Evolutionary conservation across 2,113 vertebrate genomes (phyloP).

Genomic region (Pelobates fuscus): DNA sequence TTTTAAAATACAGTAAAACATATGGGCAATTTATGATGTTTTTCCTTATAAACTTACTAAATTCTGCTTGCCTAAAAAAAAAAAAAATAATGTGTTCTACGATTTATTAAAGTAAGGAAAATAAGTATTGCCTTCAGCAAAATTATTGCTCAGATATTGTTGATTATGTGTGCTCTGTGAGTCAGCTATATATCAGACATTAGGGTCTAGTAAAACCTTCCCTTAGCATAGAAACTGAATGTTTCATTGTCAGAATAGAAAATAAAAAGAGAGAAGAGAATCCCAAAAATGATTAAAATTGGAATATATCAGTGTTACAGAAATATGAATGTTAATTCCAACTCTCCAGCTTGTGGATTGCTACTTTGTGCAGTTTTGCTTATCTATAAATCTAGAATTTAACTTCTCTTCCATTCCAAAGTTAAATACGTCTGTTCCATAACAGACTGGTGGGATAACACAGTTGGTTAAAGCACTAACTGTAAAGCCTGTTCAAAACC

Average conservation of each 20-base stretch:
- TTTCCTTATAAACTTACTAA: conserved; percentile 21
- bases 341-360: too few relatives aligned
- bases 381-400: too few relatives aligned
- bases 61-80: conserved; percentile 18
- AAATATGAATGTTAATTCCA: not conserved
- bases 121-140: conserved; percentile 9
- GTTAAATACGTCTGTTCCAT: too few relatives aligned
- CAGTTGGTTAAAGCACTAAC: too few relatives aligned
- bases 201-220: conserved; percentile 11
- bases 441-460: too few relatives aligned
- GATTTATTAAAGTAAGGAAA: conserved; percentile 20
- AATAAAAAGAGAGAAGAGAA: not conserved
- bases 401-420: too few relatives aligned
- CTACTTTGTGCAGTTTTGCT: too few relatives aligned
- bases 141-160: not conserved
- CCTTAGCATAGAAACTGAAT: not conserved
- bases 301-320: not conserved
- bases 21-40: conserved; percentile 20
- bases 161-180: conserved; percentile 6
- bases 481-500: too few relatives aligned
- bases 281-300: not conserved
- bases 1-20: not conserved
- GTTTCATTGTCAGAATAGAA: not conserved
- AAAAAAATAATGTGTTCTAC: not conserved
- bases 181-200: conserved; percentile 12